Percentiles rank a stretch among this genome's conserved stretches.
phyloP scores from a whole-genome alignment of 2,797 vertebrate genomes.

The Potorous gilbertii region DNA sequence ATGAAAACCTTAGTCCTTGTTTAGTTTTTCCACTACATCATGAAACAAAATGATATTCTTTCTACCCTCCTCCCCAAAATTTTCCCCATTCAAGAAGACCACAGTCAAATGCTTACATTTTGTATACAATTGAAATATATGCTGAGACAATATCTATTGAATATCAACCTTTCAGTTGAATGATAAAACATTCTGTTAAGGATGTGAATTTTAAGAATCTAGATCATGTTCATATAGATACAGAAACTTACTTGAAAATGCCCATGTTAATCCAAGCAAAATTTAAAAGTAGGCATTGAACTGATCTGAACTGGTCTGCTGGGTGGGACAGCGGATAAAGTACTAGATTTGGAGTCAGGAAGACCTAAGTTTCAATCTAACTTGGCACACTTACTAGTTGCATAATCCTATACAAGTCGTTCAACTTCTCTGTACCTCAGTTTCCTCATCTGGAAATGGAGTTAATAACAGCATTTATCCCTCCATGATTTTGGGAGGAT shows the following conservation, averaged over 20 bases:
- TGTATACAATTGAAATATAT: background rate
- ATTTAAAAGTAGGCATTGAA: background rate
- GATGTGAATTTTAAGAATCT: conserved; percentile 11
- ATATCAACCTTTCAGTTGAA: background rate
- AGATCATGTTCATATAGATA: conserved; percentile 25
- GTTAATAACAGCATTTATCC: too few relatives aligned
- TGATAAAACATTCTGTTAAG: background rate
- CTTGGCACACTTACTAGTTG: too few relatives aligned
- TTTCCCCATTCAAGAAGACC: background rate
- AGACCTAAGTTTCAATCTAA: too few relatives aligned
- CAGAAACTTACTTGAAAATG: conserved; percentile 24
- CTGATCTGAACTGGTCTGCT: background rate
- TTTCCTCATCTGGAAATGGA: too few relatives aligned
- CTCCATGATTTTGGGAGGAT: too few relatives aligned
- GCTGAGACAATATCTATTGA: background rate
- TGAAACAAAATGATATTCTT: background rate
- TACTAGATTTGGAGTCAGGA: too few relatives aligned
- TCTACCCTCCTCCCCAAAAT: background rate
- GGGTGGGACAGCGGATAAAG: too few relatives aligned
- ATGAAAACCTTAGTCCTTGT: background rate
- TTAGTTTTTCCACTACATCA: background rate
- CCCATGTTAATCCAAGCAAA: conserved; percentile 20
- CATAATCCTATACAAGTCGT: too few relatives aligned
- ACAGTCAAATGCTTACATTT: background rate
- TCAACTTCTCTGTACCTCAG: too few relatives aligned